Evolutionary conservation across 2,113 vertebrate genomes (phyloP), one percentile per base, ranked within the genome.

Genomic region (Thinocorus orbignyianus): DNA sequence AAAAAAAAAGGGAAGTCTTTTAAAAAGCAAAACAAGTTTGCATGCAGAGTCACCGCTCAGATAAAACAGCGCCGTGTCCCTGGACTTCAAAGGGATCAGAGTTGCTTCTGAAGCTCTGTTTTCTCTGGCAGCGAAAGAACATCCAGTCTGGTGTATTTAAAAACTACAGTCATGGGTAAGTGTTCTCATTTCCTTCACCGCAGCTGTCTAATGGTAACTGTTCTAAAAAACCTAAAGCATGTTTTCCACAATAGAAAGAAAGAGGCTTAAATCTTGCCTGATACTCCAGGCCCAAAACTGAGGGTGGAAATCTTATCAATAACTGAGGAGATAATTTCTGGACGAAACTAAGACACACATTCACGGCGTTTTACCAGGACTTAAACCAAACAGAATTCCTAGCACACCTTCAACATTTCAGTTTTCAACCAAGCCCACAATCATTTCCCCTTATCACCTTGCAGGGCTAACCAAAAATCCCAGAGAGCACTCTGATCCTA

Each of bases 1-100:
- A 13, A 5, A 7, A 11, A 14, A 39, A 23, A 11, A 41, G 18
- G 3, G 16, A 77, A 85, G 13, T 13, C 11, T 60, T 55, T 88
- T 42, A 37, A 92, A 93, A 90, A 78, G 1, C 30, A 48, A 69
- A 4, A 8, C 30, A 86, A 84, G 76, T 78, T 62, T 79, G 61
- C 61, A 86, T 84, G 76, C 76, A 71, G 76, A 90, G 87, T 69
- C 90, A 57, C 9, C 61, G n/a, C 74, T 80, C 37, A 62, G 79
- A 80, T 88, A 93, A 92, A 60, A 76, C 37, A 83, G 51, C 4
- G n/a, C 54, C 2, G 0, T 33, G 41, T 72, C 85, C 71, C 90
- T 58, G 68, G 7, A 93, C 85, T 95, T 93, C 90, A 97, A 96
- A 95, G 90, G 39, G 65, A 86, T 66, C 25, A 17, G 49, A 60